Conservation (phyloP, 2,797 vertebrate genomes). For the Aythya fuligula region DNA sequence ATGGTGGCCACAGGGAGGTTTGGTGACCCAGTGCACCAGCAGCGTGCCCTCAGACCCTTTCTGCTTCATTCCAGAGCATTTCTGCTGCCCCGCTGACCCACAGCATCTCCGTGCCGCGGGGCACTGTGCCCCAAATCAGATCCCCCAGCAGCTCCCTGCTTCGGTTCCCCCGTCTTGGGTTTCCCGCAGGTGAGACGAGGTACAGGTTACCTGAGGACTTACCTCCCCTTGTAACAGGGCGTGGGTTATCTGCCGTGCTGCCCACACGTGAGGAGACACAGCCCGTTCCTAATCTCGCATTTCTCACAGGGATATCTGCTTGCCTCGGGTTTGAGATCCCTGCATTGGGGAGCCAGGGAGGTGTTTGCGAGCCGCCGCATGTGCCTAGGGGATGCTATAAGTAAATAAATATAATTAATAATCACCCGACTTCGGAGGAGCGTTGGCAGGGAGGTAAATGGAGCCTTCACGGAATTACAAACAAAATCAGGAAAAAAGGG, state of each 20-base stretch:
- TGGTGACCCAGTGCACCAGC: background rate
- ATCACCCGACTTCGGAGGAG: slow-evolving; percentile 54
- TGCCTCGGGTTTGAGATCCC: slow-evolving; percentile 27
- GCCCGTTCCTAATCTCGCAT: slow-evolving; percentile 33
- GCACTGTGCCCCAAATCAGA: background rate
- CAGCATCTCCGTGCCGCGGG: background rate
- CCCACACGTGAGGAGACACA: background rate
- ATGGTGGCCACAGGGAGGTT: background rate
- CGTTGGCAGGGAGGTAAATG: slow-evolving; percentile 52
- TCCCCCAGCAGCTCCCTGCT: background rate
- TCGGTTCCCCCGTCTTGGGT: background rate
- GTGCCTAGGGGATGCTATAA: slow-evolving; percentile 61
- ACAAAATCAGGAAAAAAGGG: slow-evolving; percentile 31
- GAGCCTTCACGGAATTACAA: slow-evolving; percentile 54
- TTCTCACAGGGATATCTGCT: slow-evolving; percentile 49
- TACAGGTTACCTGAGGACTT: background rate
- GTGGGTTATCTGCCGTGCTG: background rate
- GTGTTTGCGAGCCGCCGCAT: slow-evolving; percentile 43
- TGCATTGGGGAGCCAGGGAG: background rate
- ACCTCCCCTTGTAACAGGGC: background rate
- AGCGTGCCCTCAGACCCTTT: background rate
- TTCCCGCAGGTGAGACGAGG: background rate
- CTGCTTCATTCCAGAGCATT: background rate
- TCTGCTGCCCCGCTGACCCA: rapidly evolving
- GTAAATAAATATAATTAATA: slow-evolving; percentile 75